These are phyloP conservation scores for Elachura formosa DNA, from an alignment of 2,113 vertebrate species.

Conservation along the genomic window DNA sequence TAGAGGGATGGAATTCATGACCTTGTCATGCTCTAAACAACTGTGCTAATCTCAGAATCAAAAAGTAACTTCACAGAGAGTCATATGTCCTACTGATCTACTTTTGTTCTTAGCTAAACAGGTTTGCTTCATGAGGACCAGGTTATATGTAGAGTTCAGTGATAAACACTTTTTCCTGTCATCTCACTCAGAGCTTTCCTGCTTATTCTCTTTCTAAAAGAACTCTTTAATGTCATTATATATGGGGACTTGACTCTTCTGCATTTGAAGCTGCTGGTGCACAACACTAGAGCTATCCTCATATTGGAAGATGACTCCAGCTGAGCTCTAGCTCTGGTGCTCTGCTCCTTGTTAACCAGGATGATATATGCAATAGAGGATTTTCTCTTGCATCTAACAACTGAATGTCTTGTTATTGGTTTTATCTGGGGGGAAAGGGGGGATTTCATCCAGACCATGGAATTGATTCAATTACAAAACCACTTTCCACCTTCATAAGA, in stretches of 20 bases:
- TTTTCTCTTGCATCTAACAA: background rate
- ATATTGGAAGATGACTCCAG: background rate
- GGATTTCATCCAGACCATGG: background rate
- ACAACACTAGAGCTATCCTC: background rate
- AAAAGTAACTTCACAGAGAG: background rate
- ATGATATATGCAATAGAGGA: background rate
- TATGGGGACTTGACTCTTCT: background rate
- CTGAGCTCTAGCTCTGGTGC: background rate
- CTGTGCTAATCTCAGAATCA: background rate
- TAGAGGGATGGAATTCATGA: background rate
- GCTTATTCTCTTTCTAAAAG: background rate
- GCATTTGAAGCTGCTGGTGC: background rate
- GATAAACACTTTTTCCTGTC: background rate
- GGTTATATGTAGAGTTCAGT: background rate
- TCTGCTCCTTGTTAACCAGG: background rate
- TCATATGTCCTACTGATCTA: background rate
- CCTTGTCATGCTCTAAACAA: background rate
- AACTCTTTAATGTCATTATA: background rate
- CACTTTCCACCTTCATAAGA: background rate
- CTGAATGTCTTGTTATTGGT: background rate
- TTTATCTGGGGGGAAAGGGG: background rate
- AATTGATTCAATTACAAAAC: background rate
- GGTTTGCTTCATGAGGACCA: background rate
- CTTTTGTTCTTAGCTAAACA: background rate
- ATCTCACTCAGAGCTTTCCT: background rate